Evolutionary conservation across 2,888 invertebrate species (phyloP).

Genomic region (Dusona sp.): DNA sequence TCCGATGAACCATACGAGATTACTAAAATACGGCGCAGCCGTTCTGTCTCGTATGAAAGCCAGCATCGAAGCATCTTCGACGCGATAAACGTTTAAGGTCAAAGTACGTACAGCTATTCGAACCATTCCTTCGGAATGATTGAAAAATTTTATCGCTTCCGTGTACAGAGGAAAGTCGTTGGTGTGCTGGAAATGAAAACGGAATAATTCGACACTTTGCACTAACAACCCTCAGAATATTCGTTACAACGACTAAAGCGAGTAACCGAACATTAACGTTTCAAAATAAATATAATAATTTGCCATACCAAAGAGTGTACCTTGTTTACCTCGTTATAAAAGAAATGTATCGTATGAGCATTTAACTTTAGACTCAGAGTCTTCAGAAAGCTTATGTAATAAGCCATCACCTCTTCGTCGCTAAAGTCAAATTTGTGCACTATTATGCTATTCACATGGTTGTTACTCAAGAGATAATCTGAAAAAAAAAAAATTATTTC

Average conservation of each 20-base stretch:
- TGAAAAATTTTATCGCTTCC: conserved; percentile 99
- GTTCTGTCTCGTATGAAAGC: conserved; percentile 98
- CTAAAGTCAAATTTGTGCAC: conserved; percentile 99
- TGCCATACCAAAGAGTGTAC: conserved; percentile 72
- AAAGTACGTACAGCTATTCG: conserved; percentile 99
- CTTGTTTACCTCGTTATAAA: conserved; percentile 96
- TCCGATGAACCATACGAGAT: conserved; percentile 99
- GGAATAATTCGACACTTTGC: not conserved
- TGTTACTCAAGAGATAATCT: conserved; percentile 99
- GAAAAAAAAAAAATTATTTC: conserved; percentile 82
- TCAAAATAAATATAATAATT: conserved; percentile 55
- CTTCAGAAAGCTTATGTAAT: conserved; percentile 99
- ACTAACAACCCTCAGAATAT: not conserved
- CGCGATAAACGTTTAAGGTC: conserved; percentile 98
- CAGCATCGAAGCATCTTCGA: conserved; percentile 97
- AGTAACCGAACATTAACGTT: conserved; percentile 60
- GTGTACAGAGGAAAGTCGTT: conserved; percentile 99
- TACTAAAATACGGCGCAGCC: conserved; percentile 99
- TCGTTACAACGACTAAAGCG: conserved; percentile 64
- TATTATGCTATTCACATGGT: conserved; percentile 99
- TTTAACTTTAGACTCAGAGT: conserved; percentile 99
- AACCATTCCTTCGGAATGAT: conserved; percentile 99
- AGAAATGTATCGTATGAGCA: conserved; percentile 99
- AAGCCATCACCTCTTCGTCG: conserved; percentile 99
- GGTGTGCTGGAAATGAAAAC: conserved; percentile 90